Evolutionary conservation across 2,113 vertebrate genomes (phyloP).

Genomic region (Heterochromis multidens): DNA sequence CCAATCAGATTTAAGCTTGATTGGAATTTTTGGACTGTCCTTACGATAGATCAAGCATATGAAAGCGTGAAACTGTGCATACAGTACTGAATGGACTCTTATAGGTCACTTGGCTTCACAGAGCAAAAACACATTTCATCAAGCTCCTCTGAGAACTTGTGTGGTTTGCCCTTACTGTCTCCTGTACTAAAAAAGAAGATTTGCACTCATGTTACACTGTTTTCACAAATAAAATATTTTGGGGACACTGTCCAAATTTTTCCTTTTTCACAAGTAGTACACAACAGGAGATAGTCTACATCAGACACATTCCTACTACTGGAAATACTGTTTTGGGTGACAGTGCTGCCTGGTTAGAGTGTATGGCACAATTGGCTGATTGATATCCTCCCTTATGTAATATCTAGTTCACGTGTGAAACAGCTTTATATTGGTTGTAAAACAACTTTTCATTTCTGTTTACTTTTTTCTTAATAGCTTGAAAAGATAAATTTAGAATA

Average conservation of each 20-base stretch:
- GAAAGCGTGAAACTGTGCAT: not conserved
- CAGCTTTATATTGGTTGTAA: not conserved
- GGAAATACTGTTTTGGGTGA: too few relatives aligned
- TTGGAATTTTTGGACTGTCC: not conserved
- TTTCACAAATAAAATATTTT: not conserved
- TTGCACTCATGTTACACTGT: not conserved
- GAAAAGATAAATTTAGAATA: too few relatives aligned
- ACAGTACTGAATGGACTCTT: not conserved
- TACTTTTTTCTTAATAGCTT: too few relatives aligned
- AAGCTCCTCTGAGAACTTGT: not conserved
- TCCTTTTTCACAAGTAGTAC: too few relatives aligned
- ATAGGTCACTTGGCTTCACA: slow-evolving; percentile 7
- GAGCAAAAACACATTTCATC: not conserved
- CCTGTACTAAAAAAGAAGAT: not conserved
- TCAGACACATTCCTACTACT: too few relatives aligned
- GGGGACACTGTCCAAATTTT: too few relatives aligned
- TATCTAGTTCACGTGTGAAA: not conserved
- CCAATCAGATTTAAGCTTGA: not conserved
- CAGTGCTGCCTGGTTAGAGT: not conserved
- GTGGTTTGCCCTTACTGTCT: not conserved
- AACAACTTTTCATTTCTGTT: not conserved
- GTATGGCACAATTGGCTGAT: too few relatives aligned
- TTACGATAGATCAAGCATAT: not conserved
- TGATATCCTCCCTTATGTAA: not conserved
- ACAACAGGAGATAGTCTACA: too few relatives aligned